Conservation (phyloP, 2,797 vertebrate genomes). For the Hipposideros larvatus region DNA sequence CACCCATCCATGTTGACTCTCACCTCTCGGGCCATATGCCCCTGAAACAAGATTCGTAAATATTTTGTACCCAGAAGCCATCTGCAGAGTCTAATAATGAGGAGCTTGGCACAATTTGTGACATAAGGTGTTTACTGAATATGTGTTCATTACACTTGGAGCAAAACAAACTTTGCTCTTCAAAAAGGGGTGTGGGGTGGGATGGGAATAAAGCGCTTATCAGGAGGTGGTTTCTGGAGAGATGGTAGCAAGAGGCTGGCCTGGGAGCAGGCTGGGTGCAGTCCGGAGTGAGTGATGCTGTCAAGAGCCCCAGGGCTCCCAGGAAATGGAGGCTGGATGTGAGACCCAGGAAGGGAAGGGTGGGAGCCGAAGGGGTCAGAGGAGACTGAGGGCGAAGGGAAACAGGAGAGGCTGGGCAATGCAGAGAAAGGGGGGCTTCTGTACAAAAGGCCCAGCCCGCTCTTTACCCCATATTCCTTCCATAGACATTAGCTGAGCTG, state of each 20-base stretch:
- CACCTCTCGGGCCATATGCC: constrained; percentile 59
- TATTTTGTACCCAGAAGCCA: constrained; percentile 79
- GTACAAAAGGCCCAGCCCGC: background rate
- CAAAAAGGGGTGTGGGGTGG: background rate
- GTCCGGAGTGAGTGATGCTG: no score
- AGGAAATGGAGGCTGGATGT: background rate
- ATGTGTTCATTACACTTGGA: constrained; percentile 67
- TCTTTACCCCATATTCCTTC: background rate
- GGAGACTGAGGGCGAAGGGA: background rate
- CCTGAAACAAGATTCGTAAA: constrained; percentile 36
- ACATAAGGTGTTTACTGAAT: constrained; percentile 73
- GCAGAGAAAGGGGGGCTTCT: background rate
- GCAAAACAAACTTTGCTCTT: constrained; percentile 73
- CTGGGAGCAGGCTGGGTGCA: rapidly evolving
- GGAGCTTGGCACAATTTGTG: constrained; percentile 65
- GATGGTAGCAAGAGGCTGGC: background rate
- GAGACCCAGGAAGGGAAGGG: background rate
- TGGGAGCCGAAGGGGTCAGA: rapidly evolving
- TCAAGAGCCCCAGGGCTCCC: background rate
- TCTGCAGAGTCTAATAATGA: constrained; percentile 51
- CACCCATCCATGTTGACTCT: background rate
- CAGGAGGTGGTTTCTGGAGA: background rate
- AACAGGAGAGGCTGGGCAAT: rapidly evolving
- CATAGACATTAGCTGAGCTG: background rate
- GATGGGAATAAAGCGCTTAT: background rate